Percentiles rank a stretch among this genome's conserved stretches.
phyloP scores from a whole-genome alignment of 1,140 invertebrate species.

The Drosophila triauraria region DNA sequence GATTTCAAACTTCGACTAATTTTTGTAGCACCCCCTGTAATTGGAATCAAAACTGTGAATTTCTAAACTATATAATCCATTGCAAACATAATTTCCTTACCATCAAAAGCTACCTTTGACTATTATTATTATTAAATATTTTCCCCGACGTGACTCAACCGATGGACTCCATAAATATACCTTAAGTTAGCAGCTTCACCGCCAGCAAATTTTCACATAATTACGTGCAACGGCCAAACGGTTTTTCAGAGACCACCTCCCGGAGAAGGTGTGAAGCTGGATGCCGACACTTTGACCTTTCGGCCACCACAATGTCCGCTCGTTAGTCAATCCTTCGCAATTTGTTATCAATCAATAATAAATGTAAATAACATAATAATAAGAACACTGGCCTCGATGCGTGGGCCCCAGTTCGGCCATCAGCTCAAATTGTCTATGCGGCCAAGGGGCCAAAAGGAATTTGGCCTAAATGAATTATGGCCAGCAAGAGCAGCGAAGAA shows the following conservation, averaged over 20 bases:
- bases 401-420: conserved; percentile 35
- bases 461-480: conserved; percentile 70
- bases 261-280: conserved; percentile 26
- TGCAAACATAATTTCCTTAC: too few relatives aligned
- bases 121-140: not conserved
- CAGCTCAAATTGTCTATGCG: conserved; percentile 43
- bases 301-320: conserved; percentile 74
- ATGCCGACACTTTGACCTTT: conserved; percentile 69
- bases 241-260: conserved; percentile 4
- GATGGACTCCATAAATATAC: conserved; percentile 7
- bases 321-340: conserved; percentile 78
- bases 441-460: conserved; percentile 30
- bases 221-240: conserved; percentile 45
- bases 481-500: not conserved
- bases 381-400: conserved; percentile 24
- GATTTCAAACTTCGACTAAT: too few relatives aligned
- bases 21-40: too few relatives aligned
- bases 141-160: not conserved
- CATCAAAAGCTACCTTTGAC: not conserved
- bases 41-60: too few relatives aligned
- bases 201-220: conserved; percentile 43
- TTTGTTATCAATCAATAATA: conserved; percentile 81
- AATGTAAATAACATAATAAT: conserved; percentile 82
- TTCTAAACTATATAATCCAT: too few relatives aligned
- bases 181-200: not conserved